Percentiles rank a stretch among this genome's conserved stretches.
These are phyloP conservation scores for Leucophenga varia DNA, from an alignment of 1,140 invertebrate genomes.

Conservation along the genomic window DNA sequence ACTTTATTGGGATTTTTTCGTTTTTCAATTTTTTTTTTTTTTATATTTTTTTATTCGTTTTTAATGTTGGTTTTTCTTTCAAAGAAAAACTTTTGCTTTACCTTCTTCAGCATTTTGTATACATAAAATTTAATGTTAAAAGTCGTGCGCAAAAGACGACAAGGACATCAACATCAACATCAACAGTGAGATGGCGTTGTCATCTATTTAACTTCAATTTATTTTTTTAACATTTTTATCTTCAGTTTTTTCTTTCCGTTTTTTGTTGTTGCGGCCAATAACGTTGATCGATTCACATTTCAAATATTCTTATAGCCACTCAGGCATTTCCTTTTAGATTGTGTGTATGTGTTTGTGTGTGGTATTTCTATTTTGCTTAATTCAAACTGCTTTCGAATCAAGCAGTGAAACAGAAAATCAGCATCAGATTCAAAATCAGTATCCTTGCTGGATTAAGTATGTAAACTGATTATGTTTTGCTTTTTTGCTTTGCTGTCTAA, in stretches of 20 bases:
- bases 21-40: not conserved
- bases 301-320: constrained; percentile 7
- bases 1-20: constrained; percentile 4
- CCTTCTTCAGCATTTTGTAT: constrained; percentile 14
- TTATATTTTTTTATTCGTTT: not conserved
- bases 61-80: constrained; percentile 4
- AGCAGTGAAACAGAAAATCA: no score
- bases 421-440: no score
- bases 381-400: constrained; percentile 13
- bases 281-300: constrained; percentile 41
- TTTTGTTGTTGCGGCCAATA: constrained; percentile 14
- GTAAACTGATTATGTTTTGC: no score
- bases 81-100: constrained; percentile 32
- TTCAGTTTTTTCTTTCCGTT: no score
- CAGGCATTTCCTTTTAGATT: constrained; percentile 23
- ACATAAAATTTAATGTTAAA: constrained; percentile 43
- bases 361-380: no score
- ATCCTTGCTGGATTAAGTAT: not conserved
- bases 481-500: no score
- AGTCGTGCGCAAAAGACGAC: no score
- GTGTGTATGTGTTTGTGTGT: no score
- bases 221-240: no score
- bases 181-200: no score
- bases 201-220: constrained; percentile 52
- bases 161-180: no score